These are phyloP conservation scores for Pandion haliaetus DNA, from an alignment of 2,113 vertebrate species.

Conservation along the genomic window DNA sequence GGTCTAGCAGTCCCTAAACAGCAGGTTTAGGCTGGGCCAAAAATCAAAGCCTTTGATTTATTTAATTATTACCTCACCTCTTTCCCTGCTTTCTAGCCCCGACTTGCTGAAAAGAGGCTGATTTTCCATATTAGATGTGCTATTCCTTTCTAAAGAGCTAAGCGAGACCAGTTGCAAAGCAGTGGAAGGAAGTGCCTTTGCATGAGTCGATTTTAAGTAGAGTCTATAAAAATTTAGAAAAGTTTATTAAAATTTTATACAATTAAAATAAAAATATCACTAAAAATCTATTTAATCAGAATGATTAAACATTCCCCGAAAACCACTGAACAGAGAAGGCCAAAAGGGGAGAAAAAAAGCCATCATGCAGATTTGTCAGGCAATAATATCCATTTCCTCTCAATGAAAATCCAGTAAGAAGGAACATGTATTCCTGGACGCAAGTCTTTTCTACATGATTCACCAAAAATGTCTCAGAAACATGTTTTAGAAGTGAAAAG, in stretches of 20 bases:
- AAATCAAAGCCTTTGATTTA: neutral
- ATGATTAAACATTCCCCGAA: neutral
- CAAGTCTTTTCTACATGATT: neutral
- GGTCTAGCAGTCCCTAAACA: neutral
- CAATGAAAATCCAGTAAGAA: neutral
- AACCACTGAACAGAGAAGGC: neutral
- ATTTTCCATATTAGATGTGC: neutral
- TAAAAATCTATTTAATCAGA: neutral
- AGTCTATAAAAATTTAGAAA: neutral
- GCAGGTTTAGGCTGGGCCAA: neutral
- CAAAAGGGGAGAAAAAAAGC: neutral
- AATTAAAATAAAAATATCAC: neutral
- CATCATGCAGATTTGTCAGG: neutral
- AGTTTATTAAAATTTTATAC: neutral
- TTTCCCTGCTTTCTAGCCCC: neutral
- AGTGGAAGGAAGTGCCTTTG: accelerated
- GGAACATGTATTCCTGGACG: neutral
- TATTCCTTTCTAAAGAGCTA: neutral
- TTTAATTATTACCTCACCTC: neutral
- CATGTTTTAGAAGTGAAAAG: neutral
- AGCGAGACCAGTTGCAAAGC: accelerated
- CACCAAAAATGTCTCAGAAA: neutral
- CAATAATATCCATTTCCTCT: neutral
- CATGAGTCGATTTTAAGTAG: neutral
- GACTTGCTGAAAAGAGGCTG: neutral